Evolutionary conservation across 2,113 vertebrate genomes (phyloP).

Genomic region (Poicephalus meyeri): DNA sequence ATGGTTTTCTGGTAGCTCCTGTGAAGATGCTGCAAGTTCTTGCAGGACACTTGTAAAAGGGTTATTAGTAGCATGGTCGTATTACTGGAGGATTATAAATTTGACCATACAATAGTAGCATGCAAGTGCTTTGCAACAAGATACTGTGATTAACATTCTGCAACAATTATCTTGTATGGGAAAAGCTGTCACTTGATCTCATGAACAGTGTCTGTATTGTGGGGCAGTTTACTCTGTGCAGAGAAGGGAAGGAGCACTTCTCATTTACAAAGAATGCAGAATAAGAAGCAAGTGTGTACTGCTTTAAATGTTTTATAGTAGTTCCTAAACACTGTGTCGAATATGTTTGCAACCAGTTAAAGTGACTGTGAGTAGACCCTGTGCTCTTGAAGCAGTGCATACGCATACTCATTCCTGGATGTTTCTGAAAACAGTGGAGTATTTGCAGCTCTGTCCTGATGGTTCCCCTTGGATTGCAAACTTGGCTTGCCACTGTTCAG

Average conservation of each 20-base stretch:
- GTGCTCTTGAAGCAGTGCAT: neutral
- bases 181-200: neutral
- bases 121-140: neutral
- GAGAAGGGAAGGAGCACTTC: neutral
- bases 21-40: neutral
- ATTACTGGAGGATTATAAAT: neutral
- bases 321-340: neutral
- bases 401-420: fast-evolving
- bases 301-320: neutral
- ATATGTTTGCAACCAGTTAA: neutral
- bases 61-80: neutral
- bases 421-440: neutral
- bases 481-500: neutral
- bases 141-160: neutral
- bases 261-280: neutral
- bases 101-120: neutral
- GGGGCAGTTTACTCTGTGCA: neutral
- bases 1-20: neutral
- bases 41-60: neutral
- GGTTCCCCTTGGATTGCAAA: neutral
- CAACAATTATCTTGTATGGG: neutral
- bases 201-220: neutral
- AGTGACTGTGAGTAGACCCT: neutral
- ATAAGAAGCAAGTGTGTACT: neutral
- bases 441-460: neutral